phyloP scores from a whole-genome alignment of 2,888 invertebrate genomes.

The Hanleya hanleyi region DNA sequence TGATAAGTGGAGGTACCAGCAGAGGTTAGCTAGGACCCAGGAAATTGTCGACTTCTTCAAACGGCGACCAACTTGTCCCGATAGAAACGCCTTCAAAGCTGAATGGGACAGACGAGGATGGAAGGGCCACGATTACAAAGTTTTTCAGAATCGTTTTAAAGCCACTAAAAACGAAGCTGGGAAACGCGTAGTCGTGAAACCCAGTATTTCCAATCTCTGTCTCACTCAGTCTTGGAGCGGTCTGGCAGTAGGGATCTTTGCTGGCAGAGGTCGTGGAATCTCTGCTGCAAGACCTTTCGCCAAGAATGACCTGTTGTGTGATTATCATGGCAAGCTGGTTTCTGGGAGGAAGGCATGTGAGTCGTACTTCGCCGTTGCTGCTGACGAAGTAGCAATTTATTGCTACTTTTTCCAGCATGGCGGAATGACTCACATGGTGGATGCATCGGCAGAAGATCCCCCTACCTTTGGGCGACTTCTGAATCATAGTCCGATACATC shows the following conservation, averaged over 20 bases:
- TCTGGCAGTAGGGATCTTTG: neutral
- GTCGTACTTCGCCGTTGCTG: neutral
- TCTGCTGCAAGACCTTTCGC: neutral
- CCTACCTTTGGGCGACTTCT: neutral
- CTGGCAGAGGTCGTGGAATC: neutral
- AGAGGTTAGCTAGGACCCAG: neutral
- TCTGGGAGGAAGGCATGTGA: neutral
- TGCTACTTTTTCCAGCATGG: neutral
- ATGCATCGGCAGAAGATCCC: neutral
- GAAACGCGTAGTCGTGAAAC: neutral
- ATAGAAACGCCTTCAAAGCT: neutral
- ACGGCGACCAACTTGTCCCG: neutral
- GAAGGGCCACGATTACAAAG: neutral
- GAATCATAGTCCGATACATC: neutral
- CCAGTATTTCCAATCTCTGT: neutral
- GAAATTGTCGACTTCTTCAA: neutral
- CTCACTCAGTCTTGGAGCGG: neutral
- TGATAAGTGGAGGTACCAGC: neutral
- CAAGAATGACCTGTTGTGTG: neutral
- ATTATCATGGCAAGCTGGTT: neutral
- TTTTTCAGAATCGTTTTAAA: neutral
- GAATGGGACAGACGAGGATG: neutral
- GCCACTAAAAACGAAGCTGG: neutral
- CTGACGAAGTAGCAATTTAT: neutral
- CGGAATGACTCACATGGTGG: neutral